Base-by-base conservation (phyloP, 2,888 invertebrate species). In the Mermis nigrescens region DNA sequence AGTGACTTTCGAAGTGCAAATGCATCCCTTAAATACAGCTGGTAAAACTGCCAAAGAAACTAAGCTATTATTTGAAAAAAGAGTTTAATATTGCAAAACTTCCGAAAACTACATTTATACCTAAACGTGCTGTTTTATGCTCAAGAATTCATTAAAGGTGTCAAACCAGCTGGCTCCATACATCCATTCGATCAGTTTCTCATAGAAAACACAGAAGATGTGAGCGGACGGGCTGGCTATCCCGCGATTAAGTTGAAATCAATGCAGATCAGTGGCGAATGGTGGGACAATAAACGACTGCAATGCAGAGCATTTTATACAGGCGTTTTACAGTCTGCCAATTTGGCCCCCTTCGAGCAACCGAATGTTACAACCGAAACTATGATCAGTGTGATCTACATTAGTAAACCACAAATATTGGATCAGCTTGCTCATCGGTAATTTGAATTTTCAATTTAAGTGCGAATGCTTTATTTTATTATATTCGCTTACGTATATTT, bases 291-390 rank as follows among this genome's bases (percentile, higher is more conserved):
- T 3, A 3, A 56, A 24, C 4, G 7, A 3, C n/a, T 57, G 26
- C 31, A n/a, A 22, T 57, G 57, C 57, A 28, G 26, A 19, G 57
- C 52, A 7, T 31, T 19, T 22, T 57, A 55, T 29, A 45, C 57
- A 3, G 45, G 45, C 4, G n/a, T n/a, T n/a, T n/a, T n/a, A n/a
- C n/a, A n/a, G 52, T n/a, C 12, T 12, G n/a, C n/a, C n/a, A n/a
- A n/a, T n/a, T n/a, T n/a, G n/a, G n/a, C n/a, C n/a, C 38, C 38
- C 12, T 19, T 12, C 7, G 38, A 19, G 19, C 12, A 24, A 24
- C 12, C 24, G 12, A 48, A 48, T 24, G 48, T 24, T 4, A 48
- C 54, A 7, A 22, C 12, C 31, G 54, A 27, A 29, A 32, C 31
- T 3, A 4, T n/a, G 29, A 55, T 58, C 12, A 3, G 24, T 2